Percentiles rank a stretch among this genome's conserved stretches.
These are phyloP conservation scores for Brachystomella parvula DNA, from an alignment of 1,140 invertebrate genomes.

Conservation along the genomic window DNA sequence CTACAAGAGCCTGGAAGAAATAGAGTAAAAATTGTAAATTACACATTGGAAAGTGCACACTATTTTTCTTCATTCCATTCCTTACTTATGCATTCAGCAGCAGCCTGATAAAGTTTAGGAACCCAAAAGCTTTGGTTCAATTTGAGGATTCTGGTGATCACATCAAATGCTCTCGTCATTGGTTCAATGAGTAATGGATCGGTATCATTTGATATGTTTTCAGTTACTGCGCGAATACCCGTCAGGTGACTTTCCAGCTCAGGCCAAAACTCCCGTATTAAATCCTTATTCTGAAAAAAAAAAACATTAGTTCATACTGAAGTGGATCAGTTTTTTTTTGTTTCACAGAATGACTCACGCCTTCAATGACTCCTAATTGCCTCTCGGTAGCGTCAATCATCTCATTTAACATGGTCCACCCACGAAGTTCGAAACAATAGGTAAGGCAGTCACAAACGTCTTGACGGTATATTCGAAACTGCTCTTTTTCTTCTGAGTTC, in stretches of 20 bases:
- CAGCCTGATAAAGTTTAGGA: slow-evolving; percentile 34
- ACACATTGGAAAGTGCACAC: background rate
- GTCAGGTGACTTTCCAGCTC: slow-evolving; percentile 24
- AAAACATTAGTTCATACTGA: background rate
- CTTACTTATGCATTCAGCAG: slow-evolving; percentile 37
- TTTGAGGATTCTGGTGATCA: slow-evolving; percentile 30
- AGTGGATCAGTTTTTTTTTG: background rate
- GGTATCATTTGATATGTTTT: slow-evolving; percentile 36
- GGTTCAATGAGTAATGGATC: slow-evolving; percentile 31
- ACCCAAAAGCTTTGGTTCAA: slow-evolving; percentile 22
- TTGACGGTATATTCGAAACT: slow-evolving; percentile 35
- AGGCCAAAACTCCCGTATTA: slow-evolving; percentile 17
- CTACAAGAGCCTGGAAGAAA: slow-evolving; percentile 28
- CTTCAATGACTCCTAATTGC: slow-evolving; percentile 22
- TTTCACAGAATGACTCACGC: slow-evolving; percentile 15
- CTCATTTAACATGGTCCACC: slow-evolving; percentile 35
- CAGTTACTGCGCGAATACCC: slow-evolving; percentile 27
- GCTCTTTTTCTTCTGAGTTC: slow-evolving; percentile 34
- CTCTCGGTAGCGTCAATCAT: slow-evolving; percentile 26
- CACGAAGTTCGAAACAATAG: slow-evolving; percentile 35
- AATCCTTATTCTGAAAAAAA: slow-evolving; percentile 14
- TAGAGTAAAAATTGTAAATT: background rate
- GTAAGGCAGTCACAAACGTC: slow-evolving; percentile 36
- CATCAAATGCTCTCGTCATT: slow-evolving; percentile 33
- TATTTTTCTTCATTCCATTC: background rate